These are phyloP conservation scores for Xiphophorus birchmanni DNA, from an alignment of 2,797 vertebrate genomes.

Conservation along the genomic window DNA sequence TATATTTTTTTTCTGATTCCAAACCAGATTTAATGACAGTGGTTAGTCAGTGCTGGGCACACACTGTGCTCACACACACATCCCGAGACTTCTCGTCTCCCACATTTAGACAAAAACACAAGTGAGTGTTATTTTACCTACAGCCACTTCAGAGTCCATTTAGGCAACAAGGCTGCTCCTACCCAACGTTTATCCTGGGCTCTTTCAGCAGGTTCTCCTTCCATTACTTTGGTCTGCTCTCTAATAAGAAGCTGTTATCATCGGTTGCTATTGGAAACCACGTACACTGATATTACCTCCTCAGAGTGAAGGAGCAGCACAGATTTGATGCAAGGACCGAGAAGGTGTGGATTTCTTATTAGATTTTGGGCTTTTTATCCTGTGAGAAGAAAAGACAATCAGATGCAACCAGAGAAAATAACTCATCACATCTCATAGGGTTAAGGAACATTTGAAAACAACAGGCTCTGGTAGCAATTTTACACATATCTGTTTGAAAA, in stretches of 20 bases:
- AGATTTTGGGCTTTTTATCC: conserved; percentile 16
- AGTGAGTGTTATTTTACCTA: conserved; percentile 11
- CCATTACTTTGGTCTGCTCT: conserved; percentile 20
- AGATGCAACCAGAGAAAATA: conserved; percentile 22
- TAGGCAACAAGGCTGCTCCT: conserved; percentile 7
- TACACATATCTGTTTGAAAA: neutral
- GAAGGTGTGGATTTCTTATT: conserved; percentile 3
- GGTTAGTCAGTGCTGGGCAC: neutral
- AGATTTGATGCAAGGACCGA: conserved; percentile 26
- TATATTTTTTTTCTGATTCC: neutral
- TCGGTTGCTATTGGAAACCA: conserved; percentile 57
- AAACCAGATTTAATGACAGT: neutral
- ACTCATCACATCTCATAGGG: neutral
- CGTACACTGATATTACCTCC: conserved; percentile 27
- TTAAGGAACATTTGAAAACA: neutral
- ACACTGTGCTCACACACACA: neutral
- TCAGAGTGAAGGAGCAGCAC: conserved; percentile 13
- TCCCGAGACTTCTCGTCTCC: conserved; percentile 2
- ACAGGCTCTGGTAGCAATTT: neutral
- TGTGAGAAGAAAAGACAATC: conserved; percentile 12
- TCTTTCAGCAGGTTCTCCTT: neutral
- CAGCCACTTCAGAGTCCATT: conserved; percentile 46
- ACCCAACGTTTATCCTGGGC: conserved; percentile 8
- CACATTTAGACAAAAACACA: conserved; percentile 3
- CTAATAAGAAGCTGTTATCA: conserved; percentile 46